These are phyloP conservation scores for Ammospiza nelsoni DNA, from an alignment of 2,113 vertebrate species.

Conservation along the genomic window DNA sequence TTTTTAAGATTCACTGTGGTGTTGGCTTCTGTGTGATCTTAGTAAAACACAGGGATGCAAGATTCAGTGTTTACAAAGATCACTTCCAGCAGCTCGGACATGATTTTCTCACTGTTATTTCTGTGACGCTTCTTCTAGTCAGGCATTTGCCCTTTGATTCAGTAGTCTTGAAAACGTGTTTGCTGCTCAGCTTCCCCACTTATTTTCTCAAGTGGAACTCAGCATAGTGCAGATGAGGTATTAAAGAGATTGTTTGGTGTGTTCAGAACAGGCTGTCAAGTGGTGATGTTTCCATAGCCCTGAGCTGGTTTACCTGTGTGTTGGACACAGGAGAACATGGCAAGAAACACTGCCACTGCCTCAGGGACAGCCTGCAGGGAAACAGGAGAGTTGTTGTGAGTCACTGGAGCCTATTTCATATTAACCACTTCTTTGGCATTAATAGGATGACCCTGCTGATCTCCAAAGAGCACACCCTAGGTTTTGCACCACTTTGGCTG, in stretches of 20 bases:
- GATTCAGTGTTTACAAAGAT: conserved; percentile 24
- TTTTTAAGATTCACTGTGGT: conserved; percentile 41
- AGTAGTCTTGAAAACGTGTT: background rate
- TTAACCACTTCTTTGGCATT: conserved; percentile 9
- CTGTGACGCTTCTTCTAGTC: background rate
- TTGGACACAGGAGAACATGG: background rate
- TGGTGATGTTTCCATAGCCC: background rate
- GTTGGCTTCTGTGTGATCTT: conserved; percentile 35
- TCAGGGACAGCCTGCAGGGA: background rate
- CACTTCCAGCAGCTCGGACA: background rate
- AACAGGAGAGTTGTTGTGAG: background rate
- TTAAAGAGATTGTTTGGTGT: background rate
- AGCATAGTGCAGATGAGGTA: background rate
- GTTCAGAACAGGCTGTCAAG: background rate
- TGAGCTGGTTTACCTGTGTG: background rate
- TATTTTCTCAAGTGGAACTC: background rate
- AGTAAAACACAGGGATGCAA: conserved; percentile 32
- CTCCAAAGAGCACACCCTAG: background rate
- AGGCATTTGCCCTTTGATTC: background rate
- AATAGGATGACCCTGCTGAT: background rate
- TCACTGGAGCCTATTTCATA: background rate
- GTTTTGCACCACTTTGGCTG: background rate
- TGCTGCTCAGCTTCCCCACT: background rate
- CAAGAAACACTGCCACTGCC: conserved; percentile 4
- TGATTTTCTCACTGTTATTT: background rate